Base-by-base conservation (phyloP, 2,113 vertebrate genomes). In the Trinectes maculatus region DNA sequence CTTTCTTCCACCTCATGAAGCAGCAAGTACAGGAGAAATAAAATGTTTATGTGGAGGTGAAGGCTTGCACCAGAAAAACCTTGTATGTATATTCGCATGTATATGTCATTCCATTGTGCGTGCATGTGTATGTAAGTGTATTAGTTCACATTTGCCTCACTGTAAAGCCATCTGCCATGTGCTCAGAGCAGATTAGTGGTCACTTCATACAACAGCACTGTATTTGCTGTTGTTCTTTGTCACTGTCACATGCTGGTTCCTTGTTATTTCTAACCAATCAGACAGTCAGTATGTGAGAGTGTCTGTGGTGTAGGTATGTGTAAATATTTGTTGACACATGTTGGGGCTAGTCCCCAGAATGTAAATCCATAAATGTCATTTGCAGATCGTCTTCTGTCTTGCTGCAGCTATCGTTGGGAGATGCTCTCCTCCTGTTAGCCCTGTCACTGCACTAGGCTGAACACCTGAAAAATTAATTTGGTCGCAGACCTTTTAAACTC, bases 141-240 rank as follows among this genome's bases (percentile, higher is more conserved):
- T 72, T 19, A 1, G 19, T 34, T n/a, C 64, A 69, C 73, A 69
- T 76, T 58, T 76, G 73, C 63, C 21, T 54, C n/a, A 25, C 53
- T 63, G 58, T 57, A 33, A 8, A 61, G 53, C 66, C 74, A 77
- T 77, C 74, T 77, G 67, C 40, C 60, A 8, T n/a, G 33, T 22
- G 55, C 59, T 77, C 24, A 26, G 33, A 47, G 53, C 53, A 64
- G 66, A 77, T 77, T 77, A 65, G 15, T 21, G 44, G 18, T 58
- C 39, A 8, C 47, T 71, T 65, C 64, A 64, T 7, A 37, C 28
- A 12, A 1, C 22, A 51, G n/a, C 36, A 29, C 36, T 29, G 52
- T 64, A 1, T 33, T 22, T 29, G 19, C 21, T 47, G 3, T 66
- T 46, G 48, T 54, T 54, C 19, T 42, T 34, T 9, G 16, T 36